Conservation (phyloP, 2,113 vertebrate genomes). For the Pycnonotus jocosus region DNA sequence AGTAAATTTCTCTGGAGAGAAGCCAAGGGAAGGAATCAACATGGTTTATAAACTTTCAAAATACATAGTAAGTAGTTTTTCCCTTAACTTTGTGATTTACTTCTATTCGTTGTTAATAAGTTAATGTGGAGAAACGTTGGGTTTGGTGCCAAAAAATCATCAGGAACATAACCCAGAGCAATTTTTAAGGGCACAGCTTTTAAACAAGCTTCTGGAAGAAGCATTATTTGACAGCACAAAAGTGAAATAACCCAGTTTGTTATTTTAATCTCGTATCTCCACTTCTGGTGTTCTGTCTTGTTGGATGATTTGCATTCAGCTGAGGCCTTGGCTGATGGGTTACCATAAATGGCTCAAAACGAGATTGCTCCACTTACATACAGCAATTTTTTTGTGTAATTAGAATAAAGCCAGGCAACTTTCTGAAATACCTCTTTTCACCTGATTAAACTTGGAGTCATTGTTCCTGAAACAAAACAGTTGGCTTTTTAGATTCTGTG, state of each 20-base stretch:
- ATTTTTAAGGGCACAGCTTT: constrained; percentile 56
- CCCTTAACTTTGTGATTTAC: constrained; percentile 58
- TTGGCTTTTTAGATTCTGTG: background rate
- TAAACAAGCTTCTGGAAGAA: constrained; percentile 70
- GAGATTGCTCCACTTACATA: background rate
- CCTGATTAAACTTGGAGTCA: background rate
- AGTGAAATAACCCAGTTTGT: constrained; percentile 52
- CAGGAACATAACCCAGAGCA: constrained; percentile 68
- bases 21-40: constrained; percentile 32
- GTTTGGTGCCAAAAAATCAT: constrained; percentile 66
- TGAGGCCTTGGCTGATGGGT: background rate
- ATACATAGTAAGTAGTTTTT: constrained; percentile 19
- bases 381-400: background rate
- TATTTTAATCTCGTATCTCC: constrained; percentile 52
- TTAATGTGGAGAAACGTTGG: constrained; percentile 57
- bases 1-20: constrained; percentile 8
- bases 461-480: background rate
- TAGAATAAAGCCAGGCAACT: background rate
- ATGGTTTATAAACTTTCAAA: constrained; percentile 47
- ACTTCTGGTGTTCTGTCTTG: constrained; percentile 17
- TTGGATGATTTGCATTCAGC: constrained; percentile 27
- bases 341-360: constrained; percentile 39
- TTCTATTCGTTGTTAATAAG: constrained; percentile 54
- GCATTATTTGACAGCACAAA: constrained; percentile 62
- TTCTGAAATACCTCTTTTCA: background rate